Evolutionary conservation across 2,888 invertebrate species (phyloP).

Genomic region (Cheilosia urbana): DNA sequence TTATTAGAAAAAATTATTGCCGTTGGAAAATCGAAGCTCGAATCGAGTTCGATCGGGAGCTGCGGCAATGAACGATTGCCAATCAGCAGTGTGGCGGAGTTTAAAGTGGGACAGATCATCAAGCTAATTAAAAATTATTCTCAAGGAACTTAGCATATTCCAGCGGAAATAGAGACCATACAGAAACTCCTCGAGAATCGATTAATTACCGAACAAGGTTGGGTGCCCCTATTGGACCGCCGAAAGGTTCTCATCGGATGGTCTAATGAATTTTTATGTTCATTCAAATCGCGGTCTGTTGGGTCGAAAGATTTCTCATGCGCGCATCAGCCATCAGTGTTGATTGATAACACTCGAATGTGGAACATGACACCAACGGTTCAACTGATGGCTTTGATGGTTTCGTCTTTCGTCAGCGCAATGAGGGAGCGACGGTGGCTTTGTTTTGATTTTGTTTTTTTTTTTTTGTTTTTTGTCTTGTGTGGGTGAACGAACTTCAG

Average conservation of each 20-base stretch:
- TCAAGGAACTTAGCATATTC: background rate
- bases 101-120: slow-evolving; percentile 40
- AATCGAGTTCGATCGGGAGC: background rate
- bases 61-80: slow-evolving; percentile 31
- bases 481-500: slow-evolving; percentile 41
- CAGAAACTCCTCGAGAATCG: background rate
- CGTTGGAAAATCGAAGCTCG: background rate
- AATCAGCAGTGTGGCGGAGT: background rate
- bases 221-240: slow-evolving; percentile 13
- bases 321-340: slow-evolving; percentile 8
- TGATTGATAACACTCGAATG: slow-evolving; percentile 48
- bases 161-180: slow-evolving; percentile 26
- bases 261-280: slow-evolving; percentile 51
- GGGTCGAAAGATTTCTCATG: slow-evolving; percentile 44
- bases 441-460: slow-evolving; percentile 8
- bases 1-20: slow-evolving; percentile 67
- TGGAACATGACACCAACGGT: slow-evolving; percentile 43
- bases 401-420: slow-evolving; percentile 1
- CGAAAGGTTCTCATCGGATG: slow-evolving; percentile 43
- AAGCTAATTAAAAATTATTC: background rate
- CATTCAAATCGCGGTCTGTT: slow-evolving; percentile 10
- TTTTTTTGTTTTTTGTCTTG: background rate
- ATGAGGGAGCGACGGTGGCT: slow-evolving; percentile 2
- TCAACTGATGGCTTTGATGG: slow-evolving; percentile 8
- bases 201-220: slow-evolving; percentile 38